Evolutionary conservation across 2,888 invertebrate species (phyloP).

Genomic region (Sinohyriopsis cumingii): DNA sequence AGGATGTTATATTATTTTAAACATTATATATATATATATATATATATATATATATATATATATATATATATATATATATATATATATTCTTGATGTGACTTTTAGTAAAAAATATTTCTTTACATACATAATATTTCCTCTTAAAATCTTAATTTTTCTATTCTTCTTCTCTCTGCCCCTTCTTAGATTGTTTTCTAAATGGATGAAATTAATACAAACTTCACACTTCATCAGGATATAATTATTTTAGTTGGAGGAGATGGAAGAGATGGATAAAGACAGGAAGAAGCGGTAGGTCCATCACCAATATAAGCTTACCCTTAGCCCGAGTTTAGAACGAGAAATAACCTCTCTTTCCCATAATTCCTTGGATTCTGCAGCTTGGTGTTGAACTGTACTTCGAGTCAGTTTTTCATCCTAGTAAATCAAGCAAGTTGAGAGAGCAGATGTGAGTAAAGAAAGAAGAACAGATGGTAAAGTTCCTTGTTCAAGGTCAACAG

Average conservation of each 20-base stretch:
- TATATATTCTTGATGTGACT: no score
- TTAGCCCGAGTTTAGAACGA: conserved; percentile 63
- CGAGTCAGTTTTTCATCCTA: conserved; percentile 61
- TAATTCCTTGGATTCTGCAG: conserved; percentile 61
- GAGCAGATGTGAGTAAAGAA: conserved; percentile 2
- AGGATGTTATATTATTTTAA: no score
- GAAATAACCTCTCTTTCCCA: conserved; percentile 68
- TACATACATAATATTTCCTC: no score
- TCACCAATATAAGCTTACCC: conserved; percentile 53
- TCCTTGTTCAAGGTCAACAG: neutral
- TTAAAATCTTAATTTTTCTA: no score
- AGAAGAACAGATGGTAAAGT: conserved; percentile 2
- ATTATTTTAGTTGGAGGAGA: neutral
- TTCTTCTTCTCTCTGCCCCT: no score
- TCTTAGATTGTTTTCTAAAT: no score
- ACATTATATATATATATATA: no score
- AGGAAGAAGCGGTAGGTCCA: neutral
- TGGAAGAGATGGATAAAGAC: neutral
- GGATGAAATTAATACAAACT: no score
- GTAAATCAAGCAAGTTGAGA: conserved; percentile 7
- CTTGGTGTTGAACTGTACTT: conserved; percentile 55
- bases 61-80: no score
- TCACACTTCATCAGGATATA: no score
- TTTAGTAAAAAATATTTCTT: no score
- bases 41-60: no score